phyloP scores from a whole-genome alignment of 2,113 vertebrate species.

The Actenoides lindsayi region DNA sequence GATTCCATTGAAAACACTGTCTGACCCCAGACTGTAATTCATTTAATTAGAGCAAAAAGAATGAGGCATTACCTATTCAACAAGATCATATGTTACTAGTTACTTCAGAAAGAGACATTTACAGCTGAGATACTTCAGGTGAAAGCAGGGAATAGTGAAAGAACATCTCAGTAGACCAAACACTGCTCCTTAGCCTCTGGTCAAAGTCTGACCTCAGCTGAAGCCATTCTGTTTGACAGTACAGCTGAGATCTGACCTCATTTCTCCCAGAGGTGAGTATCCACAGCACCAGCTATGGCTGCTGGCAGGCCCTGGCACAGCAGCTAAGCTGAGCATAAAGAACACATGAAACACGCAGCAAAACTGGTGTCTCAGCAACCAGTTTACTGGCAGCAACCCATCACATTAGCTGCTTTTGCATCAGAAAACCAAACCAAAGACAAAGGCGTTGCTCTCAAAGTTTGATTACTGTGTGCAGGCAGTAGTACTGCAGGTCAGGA shows the following conservation, averaged over 20 bases:
- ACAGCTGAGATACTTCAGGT: background rate
- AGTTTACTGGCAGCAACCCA: background rate
- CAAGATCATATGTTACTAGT: background rate
- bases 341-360: background rate
- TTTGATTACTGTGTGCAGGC: background rate
- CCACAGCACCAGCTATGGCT: background rate
- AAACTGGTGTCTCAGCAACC: background rate
- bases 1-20: background rate
- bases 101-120: background rate
- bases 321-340: background rate
- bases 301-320: fast-evolving
- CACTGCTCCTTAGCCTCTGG: background rate
- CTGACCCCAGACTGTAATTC: background rate
- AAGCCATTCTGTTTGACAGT: background rate
- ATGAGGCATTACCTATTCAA: background rate
- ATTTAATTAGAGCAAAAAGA: background rate
- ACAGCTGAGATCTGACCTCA: background rate
- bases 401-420: background rate
- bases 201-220: background rate
- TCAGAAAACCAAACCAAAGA: background rate
- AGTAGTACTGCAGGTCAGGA: fast-evolving
- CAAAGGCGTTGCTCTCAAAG: background rate
- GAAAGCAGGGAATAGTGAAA: background rate
- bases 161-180: background rate
- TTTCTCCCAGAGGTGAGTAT: background rate